Base-by-base conservation (phyloP, 2,797 vertebrate species). In the Pangasius mekongensis region DNA sequence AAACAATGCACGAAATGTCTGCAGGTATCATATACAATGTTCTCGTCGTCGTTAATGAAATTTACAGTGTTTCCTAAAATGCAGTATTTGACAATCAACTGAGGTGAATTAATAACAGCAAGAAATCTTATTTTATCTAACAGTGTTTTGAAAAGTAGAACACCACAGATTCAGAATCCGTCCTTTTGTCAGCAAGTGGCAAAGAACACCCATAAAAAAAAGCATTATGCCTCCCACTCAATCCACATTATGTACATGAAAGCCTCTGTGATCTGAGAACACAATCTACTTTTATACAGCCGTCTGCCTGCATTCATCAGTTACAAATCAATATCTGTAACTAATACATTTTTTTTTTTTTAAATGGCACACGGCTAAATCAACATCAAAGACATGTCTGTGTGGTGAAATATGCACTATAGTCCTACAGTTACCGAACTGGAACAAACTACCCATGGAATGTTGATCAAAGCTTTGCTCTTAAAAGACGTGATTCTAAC, bases 401-500 rank as follows among this genome's bases (percentile, higher is more conserved):
- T 95, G 96, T 97, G 95, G 96, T 96, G 96, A 95, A 95, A 96
- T 94, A 94, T 93, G 93, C 92, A 93, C 93, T 94, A 94, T 96
- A 95, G 97, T 96, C 95, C 96, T 98, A 98, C 97, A 98, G 98
- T 98, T 97, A 96, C 97, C 96, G 95, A 96, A 97, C 95, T 96
- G 96, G 94, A 97, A 98, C 97, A 97, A 97, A 95, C 96, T 95
- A 97, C 96, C 94, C 95, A 95, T 97, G 97, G 97, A 99, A 98
- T 98, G 97, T 98, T 95, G 95, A 96, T 97, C 96, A 96, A 96
- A 96, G 85, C 86, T 56, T 87, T 87, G 89, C 86, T 89, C 78
- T 87, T 95, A 92, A 96, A 89, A 95, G 94, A 96, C 87, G 90
- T 80, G 39, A 94, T 90, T 97, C 94, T 95, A 97, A 96, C 92